These are phyloP conservation scores for Cosmia trapezina DNA, from an alignment of 2,888 invertebrate species.

Conservation along the genomic window DNA sequence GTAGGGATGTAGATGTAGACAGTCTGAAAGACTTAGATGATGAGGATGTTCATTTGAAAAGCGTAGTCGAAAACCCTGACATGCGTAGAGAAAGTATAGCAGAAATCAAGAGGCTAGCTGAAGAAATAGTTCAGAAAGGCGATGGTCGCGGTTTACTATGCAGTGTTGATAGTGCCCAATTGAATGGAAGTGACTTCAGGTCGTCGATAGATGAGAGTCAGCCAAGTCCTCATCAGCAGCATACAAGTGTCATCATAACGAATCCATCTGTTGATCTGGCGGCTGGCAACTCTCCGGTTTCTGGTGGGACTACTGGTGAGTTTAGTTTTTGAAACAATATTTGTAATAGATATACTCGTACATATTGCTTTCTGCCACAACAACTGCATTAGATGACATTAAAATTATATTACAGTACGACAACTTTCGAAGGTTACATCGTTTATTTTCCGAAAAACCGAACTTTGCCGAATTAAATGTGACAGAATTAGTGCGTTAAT, in stretches of 20 bases:
- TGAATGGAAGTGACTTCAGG: constrained; percentile 81
- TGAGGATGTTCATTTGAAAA: constrained; percentile 80
- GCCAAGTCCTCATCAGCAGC: constrained; percentile 80
- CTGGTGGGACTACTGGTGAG: constrained; percentile 85
- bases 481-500: no score
- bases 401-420: no score
- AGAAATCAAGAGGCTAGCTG: constrained; percentile 87
- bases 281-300: constrained; percentile 86
- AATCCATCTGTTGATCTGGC: constrained; percentile 93
- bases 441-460: no score
- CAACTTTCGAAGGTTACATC: no score
- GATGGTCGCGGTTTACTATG: constrained; percentile 85
- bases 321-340: neutral
- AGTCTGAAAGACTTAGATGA: constrained; percentile 89
- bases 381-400: no score
- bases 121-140: constrained; percentile 88
- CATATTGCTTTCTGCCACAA: no score
- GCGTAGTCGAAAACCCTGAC: constrained; percentile 86
- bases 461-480: no score
- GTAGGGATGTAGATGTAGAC: constrained; percentile 88
- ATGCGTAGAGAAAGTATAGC: constrained; percentile 87
- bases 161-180: constrained; percentile 86
- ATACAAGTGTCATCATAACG: constrained; percentile 93
- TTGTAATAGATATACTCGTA: no score
- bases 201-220: constrained; percentile 80